phyloP scores from a whole-genome alignment of 2,888 invertebrate species.

The Dynastes tityus region DNA sequence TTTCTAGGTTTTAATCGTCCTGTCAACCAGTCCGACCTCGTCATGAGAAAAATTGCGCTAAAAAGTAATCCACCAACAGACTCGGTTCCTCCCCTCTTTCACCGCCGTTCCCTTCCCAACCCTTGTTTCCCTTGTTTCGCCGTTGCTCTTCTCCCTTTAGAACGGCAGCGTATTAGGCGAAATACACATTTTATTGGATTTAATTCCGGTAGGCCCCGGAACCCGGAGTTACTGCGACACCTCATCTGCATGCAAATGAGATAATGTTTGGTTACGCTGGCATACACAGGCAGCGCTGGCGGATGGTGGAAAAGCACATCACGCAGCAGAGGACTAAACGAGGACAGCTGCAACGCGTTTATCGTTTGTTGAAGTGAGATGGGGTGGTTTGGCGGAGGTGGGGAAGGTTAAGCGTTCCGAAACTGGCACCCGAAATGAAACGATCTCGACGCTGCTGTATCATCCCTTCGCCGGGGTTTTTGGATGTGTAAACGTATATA shows the following conservation, averaged over 20 bases:
- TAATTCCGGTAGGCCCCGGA: constrained; percentile 63
- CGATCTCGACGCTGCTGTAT: constrained; percentile 21
- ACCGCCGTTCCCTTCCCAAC: neutral
- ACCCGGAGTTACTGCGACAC: constrained; percentile 65
- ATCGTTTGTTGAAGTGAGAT: neutral
- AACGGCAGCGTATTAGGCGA: constrained; percentile 36
- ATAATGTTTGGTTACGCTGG: constrained; percentile 64
- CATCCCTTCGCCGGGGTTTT: constrained; percentile 27
- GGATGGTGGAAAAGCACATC: constrained; percentile 29
- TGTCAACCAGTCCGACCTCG: neutral
- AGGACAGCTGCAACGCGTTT: neutral
- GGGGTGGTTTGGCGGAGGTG: neutral
- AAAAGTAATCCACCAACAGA: constrained; percentile 12
- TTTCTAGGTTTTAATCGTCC: neutral
- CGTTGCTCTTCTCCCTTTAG: no score
- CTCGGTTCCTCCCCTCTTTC: neutral
- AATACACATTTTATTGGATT: constrained; percentile 60
- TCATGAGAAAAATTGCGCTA: constrained; percentile 18
- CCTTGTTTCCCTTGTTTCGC: no score
- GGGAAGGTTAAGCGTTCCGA: constrained; percentile 14
- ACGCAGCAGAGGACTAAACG: neutral
- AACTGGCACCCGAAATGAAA: constrained; percentile 40
- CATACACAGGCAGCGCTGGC: constrained; percentile 48
- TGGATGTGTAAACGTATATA: neutral
- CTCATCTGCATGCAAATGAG: constrained; percentile 70